Evolutionary conservation across 2,113 vertebrate genomes (phyloP), one percentile per base, ranked within the genome.

Genomic region (Salminus brasiliensis): DNA sequence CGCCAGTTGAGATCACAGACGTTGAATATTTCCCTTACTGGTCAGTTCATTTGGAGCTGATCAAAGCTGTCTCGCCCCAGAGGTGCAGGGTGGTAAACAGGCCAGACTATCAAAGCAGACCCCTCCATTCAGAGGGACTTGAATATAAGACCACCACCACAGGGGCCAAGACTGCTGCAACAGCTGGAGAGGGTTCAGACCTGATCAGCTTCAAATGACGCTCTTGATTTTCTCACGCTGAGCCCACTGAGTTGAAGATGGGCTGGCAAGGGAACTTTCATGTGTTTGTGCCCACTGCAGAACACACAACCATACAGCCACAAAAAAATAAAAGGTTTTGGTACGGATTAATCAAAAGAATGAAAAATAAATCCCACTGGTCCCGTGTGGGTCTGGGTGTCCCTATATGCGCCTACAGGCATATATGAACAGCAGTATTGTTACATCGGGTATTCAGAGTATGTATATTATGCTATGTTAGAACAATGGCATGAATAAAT

Each of bases 21-120:
- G 88, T 87, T 92, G 86, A 92, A 92, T 93, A 92, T 93, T 92
- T 93, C 88, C 90, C 80, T 92, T 87, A 90, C 88, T 92, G 88
- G 68, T 88, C 88, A 89, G 88, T 91, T 91, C 86, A 91, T 92
- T 88, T 91, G 88, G 86, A 86, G 87, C 87, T 87, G 90, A 91
- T 91, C 86, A 85, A 89, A 91, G 92, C 79, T 63, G 80, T 30
- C 86, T 85, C 85, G 88, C 88, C 89, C 87, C 84, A 82, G 85
- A 91, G 88, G 90, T 88, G 85, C 72, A 75, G 74, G 86, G 86
- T 57, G 39, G 90, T 91, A 92, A 92, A 93, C 92, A 92, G 90
- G 87, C 84, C 73, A 67, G 84, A 88, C 86, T 91, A 92, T 93
- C 92, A 93, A 93, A 93, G 92, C 84, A 62, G 85, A 87, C 76